Conservation (phyloP, 2,797 vertebrate genomes). For the Rhinophrynus dorsalis region DNA sequence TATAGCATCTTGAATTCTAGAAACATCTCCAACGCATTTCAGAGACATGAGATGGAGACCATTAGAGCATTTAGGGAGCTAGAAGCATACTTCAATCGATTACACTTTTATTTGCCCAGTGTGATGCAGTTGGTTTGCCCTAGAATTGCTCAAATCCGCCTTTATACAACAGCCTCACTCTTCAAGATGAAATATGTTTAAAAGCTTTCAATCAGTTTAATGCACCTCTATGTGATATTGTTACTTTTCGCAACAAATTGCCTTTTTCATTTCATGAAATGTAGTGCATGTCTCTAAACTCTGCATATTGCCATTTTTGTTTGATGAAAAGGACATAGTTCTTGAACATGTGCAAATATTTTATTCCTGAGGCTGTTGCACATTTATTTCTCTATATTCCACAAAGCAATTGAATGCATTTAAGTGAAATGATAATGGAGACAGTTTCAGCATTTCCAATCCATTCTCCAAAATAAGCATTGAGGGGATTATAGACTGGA, state of each 20-base stretch:
- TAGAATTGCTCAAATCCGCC: no score
- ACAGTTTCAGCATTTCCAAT: conserved; percentile 34
- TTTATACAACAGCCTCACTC: no score
- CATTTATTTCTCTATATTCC: conserved; percentile 35
- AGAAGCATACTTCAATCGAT: no score
- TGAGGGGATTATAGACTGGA: conserved; percentile 4
- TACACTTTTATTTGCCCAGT: no score
- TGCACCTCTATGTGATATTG: conserved; percentile 25
- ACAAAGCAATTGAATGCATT: no score
- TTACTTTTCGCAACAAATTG: conserved; percentile 32
- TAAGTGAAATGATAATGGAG: conserved; percentile 43
- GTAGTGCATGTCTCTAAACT: conserved; percentile 16
- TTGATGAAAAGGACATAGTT: conserved; percentile 17
- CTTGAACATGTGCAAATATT: conserved; percentile 14
- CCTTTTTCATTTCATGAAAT: conserved; percentile 33
- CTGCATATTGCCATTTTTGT: conserved; percentile 6
- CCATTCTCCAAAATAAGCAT: conserved; percentile 20
- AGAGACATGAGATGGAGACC: no score
- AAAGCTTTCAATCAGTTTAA: conserved; percentile 31
- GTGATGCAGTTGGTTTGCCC: no score
- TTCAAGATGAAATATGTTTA: conserved; percentile 11
- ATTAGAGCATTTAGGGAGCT: no score
- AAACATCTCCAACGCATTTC: no score
- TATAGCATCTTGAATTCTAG: no score
- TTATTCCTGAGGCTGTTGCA: conserved; percentile 11